Evolutionary conservation across 2,888 invertebrate species (phyloP).

Genomic region (Archips crataeganus): DNA sequence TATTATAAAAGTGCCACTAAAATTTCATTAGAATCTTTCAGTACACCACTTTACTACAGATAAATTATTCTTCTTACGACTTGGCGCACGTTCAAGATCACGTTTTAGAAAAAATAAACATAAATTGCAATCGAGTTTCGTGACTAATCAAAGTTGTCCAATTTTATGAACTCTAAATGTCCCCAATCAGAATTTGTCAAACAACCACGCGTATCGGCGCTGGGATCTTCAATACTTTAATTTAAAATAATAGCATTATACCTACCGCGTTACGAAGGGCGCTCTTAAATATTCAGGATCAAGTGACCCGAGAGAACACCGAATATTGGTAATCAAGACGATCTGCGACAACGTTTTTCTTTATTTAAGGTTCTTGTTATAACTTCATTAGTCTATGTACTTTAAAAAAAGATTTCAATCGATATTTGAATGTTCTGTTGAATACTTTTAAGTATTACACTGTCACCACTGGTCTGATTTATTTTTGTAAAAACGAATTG

Average conservation of each 20-base stretch:
- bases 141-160: conserved; percentile 25
- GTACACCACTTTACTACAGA: conserved; percentile 11
- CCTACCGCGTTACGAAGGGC: neutral
- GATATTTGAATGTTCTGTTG: neutral
- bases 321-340: conserved; percentile 10
- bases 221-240: neutral
- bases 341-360: neutral
- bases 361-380: neutral
- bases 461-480: too few relatives aligned
- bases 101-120: neutral
- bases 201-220: neutral
- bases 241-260: conserved; percentile 1
- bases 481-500: too few relatives aligned
- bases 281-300: conserved; percentile 8
- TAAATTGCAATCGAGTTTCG: conserved; percentile 8
- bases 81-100: conserved; percentile 21
- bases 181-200: neutral
- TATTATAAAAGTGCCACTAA: conserved; percentile 12
- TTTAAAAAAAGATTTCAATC: neutral
- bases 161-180: conserved; percentile 8
- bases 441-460: too few relatives aligned
- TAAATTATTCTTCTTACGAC: conserved; percentile 9
- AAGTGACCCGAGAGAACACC: conserved; percentile 5
- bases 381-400: neutral
- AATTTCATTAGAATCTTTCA: conserved; percentile 20